Evolutionary conservation across 2,888 invertebrate genomes (phyloP).

Genomic region (Torymus aiolomorphi): DNA sequence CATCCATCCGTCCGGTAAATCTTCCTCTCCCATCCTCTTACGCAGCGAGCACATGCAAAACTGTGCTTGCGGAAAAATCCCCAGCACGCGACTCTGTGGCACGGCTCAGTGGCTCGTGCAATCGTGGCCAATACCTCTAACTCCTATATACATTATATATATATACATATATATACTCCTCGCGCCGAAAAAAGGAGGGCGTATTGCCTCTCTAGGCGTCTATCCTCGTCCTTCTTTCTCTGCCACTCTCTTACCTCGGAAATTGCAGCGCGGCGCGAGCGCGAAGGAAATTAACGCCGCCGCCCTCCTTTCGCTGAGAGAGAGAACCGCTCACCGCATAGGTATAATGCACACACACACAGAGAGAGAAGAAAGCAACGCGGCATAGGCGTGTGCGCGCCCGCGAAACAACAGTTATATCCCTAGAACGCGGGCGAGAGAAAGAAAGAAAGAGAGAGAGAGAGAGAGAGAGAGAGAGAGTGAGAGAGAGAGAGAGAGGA

Average conservation of each 20-base stretch:
- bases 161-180: too few species aligned
- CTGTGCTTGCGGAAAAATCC: too few species aligned
- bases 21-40: too few species aligned
- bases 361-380: too few species aligned
- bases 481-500: conserved; percentile 7
- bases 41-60: too few species aligned
- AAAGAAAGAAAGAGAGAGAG: background rate
- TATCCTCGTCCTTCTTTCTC: too few species aligned
- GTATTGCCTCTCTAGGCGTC: background rate
- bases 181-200: conserved; percentile 36
- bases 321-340: conserved; percentile 52
- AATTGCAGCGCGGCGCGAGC: conserved; percentile 42
- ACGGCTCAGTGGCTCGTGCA: too few species aligned
- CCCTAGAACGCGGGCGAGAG: conserved; percentile 35
- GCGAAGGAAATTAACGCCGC: conserved; percentile 61
- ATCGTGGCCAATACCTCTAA: too few species aligned
- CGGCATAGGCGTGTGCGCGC: conserved; percentile 34
- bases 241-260: background rate
- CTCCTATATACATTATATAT: too few species aligned
- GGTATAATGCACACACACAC: too few species aligned
- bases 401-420: conserved; percentile 55
- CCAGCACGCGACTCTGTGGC: too few species aligned
- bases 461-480: conserved; percentile 2
- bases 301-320: conserved; percentile 58
- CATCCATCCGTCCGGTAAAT: too few species aligned